Evolutionary conservation across 92 coral and sea anemone species (phyloP), one percentile per base, ranked within the genome.

Genomic region (Anthopleura xanthogrammica): DNA sequence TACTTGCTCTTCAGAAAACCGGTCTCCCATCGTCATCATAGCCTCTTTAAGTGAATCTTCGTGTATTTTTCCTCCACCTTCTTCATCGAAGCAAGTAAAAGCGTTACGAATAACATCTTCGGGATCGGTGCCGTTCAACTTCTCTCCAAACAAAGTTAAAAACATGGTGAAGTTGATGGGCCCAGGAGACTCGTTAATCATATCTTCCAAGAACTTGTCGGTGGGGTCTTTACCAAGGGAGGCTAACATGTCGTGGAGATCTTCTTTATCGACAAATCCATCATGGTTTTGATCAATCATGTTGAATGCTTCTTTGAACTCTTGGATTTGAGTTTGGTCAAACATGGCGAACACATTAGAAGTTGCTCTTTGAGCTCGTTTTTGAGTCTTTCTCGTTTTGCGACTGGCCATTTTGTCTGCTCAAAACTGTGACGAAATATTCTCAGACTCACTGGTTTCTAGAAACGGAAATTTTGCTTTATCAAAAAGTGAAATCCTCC

Each of bases 231-330:
- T 95, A 24, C 98, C 98, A 50, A 95, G 87, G n/a, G 98, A 95
- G 60, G 98, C 98, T 81, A 95, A 87, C 98, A 95, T 95, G 87
- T 95, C 98, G 88, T 95, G 98, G 48, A 95, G 89, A 78, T 95
- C 98, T 85, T 95, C 98, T 81, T 95, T 95, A 83, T 95, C 98
- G 74, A 95, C 90, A 76, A 95, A 95, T 43, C 98, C 98, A 83
- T 95, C 98, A 85, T 94, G 98, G 86, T 95, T 95, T 90, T 95
- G 98, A 88, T 95, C 98, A 40, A 95, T 95, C 98, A 95, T 95
- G 82, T 95, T 95, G 88, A 95, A 95, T 54, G 98, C 98, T 88
- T 95, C 98, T 78, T 95, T 95, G 81, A 95, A 95, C 92, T 95
- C 98, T 83, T 95, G 98, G 90, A 95, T 95, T 90, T 95, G 98